phyloP scores from a whole-genome alignment of 2,888 invertebrate species.

The Eustalomyia histrio region DNA sequence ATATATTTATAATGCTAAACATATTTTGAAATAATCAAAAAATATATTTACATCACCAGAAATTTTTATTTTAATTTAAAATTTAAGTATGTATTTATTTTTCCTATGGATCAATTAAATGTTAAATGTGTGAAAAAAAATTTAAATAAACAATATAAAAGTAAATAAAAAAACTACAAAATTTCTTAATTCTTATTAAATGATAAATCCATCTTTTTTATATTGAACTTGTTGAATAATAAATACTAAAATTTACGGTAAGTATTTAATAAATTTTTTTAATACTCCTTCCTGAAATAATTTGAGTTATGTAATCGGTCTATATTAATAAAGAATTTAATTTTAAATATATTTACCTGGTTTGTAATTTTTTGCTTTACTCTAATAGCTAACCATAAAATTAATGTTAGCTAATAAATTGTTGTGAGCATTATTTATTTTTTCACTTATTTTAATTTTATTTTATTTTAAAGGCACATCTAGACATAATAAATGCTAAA shows the following conservation, averaged over 20 bases:
- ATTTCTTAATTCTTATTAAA: no score
- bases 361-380: background rate
- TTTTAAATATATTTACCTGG: background rate
- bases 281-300: no score
- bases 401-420: constrained; percentile 22
- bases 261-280: no score
- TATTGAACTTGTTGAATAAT: no score
- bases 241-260: no score
- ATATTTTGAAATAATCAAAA: background rate
- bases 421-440: background rate
- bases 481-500: constrained; percentile 14
- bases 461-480: background rate
- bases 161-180: background rate
- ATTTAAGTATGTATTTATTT: constrained; percentile 21
- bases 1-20: background rate
- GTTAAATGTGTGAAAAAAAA: constrained; percentile 48
- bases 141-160: constrained; percentile 35
- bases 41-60: background rate
- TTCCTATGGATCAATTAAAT: constrained; percentile 54
- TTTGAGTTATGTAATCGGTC: no score
- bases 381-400: background rate
- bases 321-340: background rate
- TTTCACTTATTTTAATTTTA: background rate
- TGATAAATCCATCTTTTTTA: no score
- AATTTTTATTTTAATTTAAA: background rate